Evolutionary conservation across 92 coral and sea anemone species (phyloP).

Genomic region (Chrysogorgia sp.): DNA sequence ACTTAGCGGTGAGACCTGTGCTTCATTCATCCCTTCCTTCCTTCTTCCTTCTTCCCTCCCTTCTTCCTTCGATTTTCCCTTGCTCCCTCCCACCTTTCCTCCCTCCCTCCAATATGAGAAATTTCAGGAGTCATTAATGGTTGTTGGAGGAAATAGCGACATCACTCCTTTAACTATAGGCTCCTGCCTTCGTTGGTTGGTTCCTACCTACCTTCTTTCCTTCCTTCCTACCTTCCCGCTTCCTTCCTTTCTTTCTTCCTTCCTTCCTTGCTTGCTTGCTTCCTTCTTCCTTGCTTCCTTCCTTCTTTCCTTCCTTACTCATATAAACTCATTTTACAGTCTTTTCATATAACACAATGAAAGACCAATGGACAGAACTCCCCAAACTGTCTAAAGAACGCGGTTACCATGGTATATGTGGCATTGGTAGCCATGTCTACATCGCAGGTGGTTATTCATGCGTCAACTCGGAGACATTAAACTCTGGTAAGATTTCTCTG

Average conservation of each 20-base stretch:
- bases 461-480: conserved; percentile 91
- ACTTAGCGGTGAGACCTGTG: too few relatives aligned
- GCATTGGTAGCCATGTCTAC: conserved; percentile 86
- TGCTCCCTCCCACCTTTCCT: not conserved
- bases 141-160: too few relatives aligned
- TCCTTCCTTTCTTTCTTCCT: not conserved
- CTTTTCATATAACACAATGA: conserved; percentile 83
- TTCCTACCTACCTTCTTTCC: not conserved
- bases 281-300: not conserved
- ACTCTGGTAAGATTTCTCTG: conserved; percentile 61
- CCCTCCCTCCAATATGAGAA: not conserved
- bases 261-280: not conserved
- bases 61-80: not conserved
- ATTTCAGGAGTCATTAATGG: too few relatives aligned
- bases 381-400: conserved; percentile 93
- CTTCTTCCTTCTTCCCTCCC: not conserved
- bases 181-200: not conserved
- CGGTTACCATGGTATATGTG: conserved; percentile 93
- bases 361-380: conserved; percentile 84
- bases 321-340: conserved; percentile 42
- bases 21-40: not conserved
- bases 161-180: too few relatives aligned
- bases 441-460: conserved; percentile 92
- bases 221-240: not conserved
- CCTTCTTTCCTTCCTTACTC: not conserved